A percentile compares a stretch with the other conserved stretches of the same genome.
Evolutionary conservation across 2,888 invertebrate species (phyloP).

Genomic region (Eupelmus urozonus): DNA sequence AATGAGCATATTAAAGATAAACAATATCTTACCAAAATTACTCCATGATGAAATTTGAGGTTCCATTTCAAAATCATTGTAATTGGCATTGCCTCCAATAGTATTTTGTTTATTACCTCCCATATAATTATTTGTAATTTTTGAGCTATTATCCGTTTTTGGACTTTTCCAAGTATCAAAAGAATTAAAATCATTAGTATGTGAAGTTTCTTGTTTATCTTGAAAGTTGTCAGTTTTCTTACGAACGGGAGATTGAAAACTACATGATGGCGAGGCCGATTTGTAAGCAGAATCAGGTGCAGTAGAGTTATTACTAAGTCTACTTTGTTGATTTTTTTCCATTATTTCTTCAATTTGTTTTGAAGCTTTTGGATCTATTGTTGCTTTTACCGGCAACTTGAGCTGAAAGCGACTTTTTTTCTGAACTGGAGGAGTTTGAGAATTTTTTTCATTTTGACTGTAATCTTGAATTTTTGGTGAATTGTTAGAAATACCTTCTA

Average conservation of each 20-base stretch:
- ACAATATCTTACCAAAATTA: slow-evolving; percentile 36
- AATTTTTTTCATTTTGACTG: not conserved
- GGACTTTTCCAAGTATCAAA: slow-evolving; percentile 1
- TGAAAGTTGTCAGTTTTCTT: not conserved
- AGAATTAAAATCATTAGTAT: not conserved
- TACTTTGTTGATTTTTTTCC: slow-evolving; percentile 63
- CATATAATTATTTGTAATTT: not conserved
- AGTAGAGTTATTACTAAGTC: not conserved
- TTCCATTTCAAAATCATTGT: not conserved
- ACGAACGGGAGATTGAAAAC: not conserved
- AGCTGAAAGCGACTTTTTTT: slow-evolving; percentile 67
- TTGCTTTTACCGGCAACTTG: slow-evolving; percentile 71
- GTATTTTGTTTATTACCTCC: not conserved
- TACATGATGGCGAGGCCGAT: not conserved
- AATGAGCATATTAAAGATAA: slow-evolving; percentile 1
- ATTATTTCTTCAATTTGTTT: slow-evolving; percentile 68
- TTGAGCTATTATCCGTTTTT: not conserved
- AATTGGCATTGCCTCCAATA: not conserved
- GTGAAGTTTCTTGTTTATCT: not conserved
- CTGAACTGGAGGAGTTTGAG: slow-evolving; percentile 33
- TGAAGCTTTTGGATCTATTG: slow-evolving; percentile 63
- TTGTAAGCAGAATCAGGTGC: not conserved
- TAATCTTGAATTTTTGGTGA: slow-evolving; percentile 5
- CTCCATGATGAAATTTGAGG: slow-evolving; percentile 45
- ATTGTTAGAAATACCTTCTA: not conserved